Base-by-base conservation (phyloP, 2,888 invertebrate genomes). In the Acronicta aceris region DNA sequence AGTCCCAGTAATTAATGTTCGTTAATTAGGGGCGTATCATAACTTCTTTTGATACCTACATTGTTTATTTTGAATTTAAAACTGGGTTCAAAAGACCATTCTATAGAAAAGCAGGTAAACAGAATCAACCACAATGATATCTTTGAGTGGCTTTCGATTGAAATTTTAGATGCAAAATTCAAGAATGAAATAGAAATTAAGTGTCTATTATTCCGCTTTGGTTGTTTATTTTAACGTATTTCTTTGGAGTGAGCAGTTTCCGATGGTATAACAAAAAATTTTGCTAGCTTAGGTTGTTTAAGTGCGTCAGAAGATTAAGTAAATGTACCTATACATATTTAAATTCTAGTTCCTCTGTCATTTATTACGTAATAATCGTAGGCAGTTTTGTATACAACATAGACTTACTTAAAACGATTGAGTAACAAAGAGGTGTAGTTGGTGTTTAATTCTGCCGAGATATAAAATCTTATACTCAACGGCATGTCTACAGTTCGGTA, bases 21-120 rank as follows among this genome's bases (percentile, higher is more conserved):
- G 6, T 27, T 27, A 27, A 5, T 27, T 27, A 6, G 27, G 5
- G 7, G 27, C n/a, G 6, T 27, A 27, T 27, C 21, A 21, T 21
- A 21, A 21, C 21, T 4, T 21, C 21, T 21, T n/a, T 65, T 61
- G 42, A 48, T 49, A 15, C n/a, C n/a, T n/a, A n/a, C 10, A 1
- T 27, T 66, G 52, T 66, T 59, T 55, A 57, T 38, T 65, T 64
- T 30, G 56, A 54, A 45, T 69, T 71, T 15, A 42, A 16, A 53
- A 25, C 9, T 47, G 43, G 17, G 15, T 8, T 40, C 54, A 52
- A 51, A 52, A 43, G n/a, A 42, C 40, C 13, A 36, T 42, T 58
- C 12, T 21, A 15, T 21, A 30, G 5, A 21, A 17, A 36, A 8
- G 17, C 30, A 52, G 25, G 36, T 38, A 36, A 41, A 42, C 40